phyloP scores from a whole-genome alignment of 2,888 invertebrate species.

The Idaea biselata region DNA sequence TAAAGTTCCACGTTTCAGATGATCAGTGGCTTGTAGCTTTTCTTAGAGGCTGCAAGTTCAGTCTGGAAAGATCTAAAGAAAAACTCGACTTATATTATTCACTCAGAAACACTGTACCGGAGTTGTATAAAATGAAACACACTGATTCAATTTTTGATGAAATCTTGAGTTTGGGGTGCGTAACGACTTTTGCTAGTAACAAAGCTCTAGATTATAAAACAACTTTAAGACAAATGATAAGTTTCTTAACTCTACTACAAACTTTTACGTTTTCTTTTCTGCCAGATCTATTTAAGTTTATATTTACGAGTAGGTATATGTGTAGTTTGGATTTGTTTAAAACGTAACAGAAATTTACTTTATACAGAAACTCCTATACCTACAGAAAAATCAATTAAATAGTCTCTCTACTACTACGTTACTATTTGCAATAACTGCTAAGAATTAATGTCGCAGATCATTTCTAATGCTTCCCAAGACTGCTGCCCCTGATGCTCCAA shows the following conservation, averaged over 20 bases:
- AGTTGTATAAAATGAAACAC: constrained; percentile 49
- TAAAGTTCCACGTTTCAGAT: constrained; percentile 41
- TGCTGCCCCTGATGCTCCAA: constrained; percentile 42
- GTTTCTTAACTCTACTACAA: too few species aligned
- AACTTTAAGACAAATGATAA: too few species aligned
- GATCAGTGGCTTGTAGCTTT: constrained; percentile 81
- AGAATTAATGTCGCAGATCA: constrained; percentile 17
- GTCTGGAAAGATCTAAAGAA: constrained; percentile 78
- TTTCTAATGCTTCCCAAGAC: constrained; percentile 35
- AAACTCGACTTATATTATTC: constrained; percentile 82
- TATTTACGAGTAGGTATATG: too few species aligned
- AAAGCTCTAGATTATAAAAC: neutral
- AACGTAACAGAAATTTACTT: too few species aligned
- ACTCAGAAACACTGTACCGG: constrained; percentile 67
- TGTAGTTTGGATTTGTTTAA: too few species aligned
- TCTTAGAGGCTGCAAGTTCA: constrained; percentile 81
- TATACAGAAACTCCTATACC: too few species aligned
- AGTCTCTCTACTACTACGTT: too few species aligned
- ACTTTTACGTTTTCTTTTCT: too few species aligned
- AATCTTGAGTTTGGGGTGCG: constrained; percentile 31
- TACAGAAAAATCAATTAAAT: too few species aligned
- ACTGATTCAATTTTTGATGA: constrained; percentile 33
- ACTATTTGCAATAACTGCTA: too few species aligned
- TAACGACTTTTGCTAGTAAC: neutral
- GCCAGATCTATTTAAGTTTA: too few species aligned